Evolutionary conservation across 2,113 vertebrate genomes (phyloP), one percentile per base, ranked within the genome.

Genomic region (Xyliphius kryptos): DNA sequence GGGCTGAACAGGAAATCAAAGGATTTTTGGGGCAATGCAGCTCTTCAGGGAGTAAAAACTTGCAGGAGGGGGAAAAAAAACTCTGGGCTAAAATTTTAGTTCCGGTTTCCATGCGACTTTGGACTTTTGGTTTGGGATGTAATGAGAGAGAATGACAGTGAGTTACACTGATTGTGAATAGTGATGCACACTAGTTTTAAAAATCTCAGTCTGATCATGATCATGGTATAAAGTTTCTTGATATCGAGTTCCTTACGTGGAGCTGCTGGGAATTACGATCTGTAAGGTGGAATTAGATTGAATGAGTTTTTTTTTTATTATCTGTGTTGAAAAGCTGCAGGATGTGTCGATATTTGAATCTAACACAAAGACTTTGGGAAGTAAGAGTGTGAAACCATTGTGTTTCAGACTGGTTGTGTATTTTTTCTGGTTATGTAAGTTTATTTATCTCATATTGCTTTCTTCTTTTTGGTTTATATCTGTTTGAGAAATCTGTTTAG

Each of bases 291-390:
- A 43, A 56, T 20, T 14, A 49, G 55, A 51, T 47, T 14, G 32
- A 14, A 58, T 14, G 26, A 20, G 22, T 48, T 58, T 26, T 12
- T 15, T 47, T 56, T 19, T 19, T 64, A 20, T 22, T 66, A 59
- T 44, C 19, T 50, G 57, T 66, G 76, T 54, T 61, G 63, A 69
- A 69, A 70, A 78, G 71, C 66, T 62, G 72, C 68, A 55, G 70
- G 36, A 53, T 40, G 61, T 86, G 80, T 83, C 78, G 79, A 83
- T 83, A 82, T 74, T 53, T 56, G 48, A 43, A 69, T 53, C 49
- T 46, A 37, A 66, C 59, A 66, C 49, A 3, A 46, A 52, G 60
- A 66, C 61, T 66, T 54, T 55, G 55, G 3, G 62, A 63, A 66
- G 44, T 49, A 65, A 43, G 47, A 59, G 57, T 64, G 55, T 41